Conservation (phyloP, 2,888 invertebrate genomes). For the Zaprionus lineosus region DNA sequence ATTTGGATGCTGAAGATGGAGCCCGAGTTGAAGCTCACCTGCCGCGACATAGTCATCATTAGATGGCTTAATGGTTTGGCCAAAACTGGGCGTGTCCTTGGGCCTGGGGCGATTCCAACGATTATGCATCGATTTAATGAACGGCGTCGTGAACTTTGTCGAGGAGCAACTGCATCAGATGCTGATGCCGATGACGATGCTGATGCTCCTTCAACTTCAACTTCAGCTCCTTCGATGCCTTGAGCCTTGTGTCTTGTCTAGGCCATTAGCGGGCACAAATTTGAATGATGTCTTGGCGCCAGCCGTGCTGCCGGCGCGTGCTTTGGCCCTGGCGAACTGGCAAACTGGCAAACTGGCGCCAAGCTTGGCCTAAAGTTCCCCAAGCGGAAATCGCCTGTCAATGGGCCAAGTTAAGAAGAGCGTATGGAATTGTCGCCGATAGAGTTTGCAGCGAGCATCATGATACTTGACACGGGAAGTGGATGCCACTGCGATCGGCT, state of each 20-base stretch:
- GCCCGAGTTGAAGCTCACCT: slow-evolving; percentile 32
- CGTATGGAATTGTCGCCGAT: slow-evolving; percentile 47
- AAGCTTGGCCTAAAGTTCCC: slow-evolving; percentile 38
- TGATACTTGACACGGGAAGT: slow-evolving; percentile 42
- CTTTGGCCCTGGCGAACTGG: slow-evolving; percentile 5
- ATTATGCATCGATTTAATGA: slow-evolving; percentile 64
- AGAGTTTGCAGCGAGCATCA: background rate
- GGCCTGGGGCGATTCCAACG: slow-evolving; percentile 40
- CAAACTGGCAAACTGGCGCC: slow-evolving; percentile 56
- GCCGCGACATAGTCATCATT: slow-evolving; percentile 65
- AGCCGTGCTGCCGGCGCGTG: slow-evolving; percentile 63
- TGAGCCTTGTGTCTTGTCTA: slow-evolving; percentile 17
- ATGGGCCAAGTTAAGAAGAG: slow-evolving; percentile 36
- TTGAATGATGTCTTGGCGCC: slow-evolving; percentile 70
- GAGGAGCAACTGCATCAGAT: slow-evolving; percentile 4
- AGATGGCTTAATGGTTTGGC: slow-evolving; percentile 29
- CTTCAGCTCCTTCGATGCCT: slow-evolving; percentile 11
- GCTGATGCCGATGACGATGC: background rate
- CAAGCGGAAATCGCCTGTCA: slow-evolving; percentile 72
- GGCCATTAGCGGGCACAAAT: slow-evolving; percentile 58
- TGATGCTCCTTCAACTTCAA: slow-evolving; percentile 3
- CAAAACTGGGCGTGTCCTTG: slow-evolving; percentile 59
- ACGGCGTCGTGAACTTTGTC: slow-evolving; percentile 69
- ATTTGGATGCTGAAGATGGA: slow-evolving; percentile 36
- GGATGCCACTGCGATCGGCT: slow-evolving; percentile 19